Percentiles rank a stretch among this genome's conserved stretches.
These are phyloP conservation scores for Nylanderia fulva DNA, from an alignment of 1,140 invertebrate species.

Conservation along the genomic window DNA sequence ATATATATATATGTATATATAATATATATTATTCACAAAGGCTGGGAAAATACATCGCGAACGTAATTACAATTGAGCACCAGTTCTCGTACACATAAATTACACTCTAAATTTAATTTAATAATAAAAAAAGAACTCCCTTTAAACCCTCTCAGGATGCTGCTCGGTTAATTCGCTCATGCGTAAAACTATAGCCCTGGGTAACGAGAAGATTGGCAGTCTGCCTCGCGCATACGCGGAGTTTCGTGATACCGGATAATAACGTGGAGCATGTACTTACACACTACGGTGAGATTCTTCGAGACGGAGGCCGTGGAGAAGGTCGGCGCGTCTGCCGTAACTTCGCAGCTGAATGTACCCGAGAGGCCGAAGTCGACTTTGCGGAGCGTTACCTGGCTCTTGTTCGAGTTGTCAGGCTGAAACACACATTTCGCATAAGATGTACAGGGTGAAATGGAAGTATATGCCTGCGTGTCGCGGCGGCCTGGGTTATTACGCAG, in stretches of 20 bases:
- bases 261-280: constrained; percentile 87
- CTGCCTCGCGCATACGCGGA: constrained; percentile 15
- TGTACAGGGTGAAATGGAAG: constrained; percentile 41
- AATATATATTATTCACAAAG: too few relatives aligned
- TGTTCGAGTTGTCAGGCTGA: constrained; percentile 90
- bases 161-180: constrained; percentile 8
- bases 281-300: constrained; percentile 90
- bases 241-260: constrained; percentile 57
- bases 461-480: constrained; percentile 41
- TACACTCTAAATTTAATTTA: not conserved
- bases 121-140: constrained; percentile 16
- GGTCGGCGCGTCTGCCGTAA: constrained; percentile 92
- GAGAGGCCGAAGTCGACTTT: constrained; percentile 90
- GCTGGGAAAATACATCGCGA: not conserved
- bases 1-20: too few relatives aligned
- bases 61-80: not conserved
- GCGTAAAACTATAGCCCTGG: not conserved
- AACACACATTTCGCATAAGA: constrained; percentile 79
- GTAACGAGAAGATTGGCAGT: constrained; percentile 25
- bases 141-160: not conserved
- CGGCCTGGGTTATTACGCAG: constrained; percentile 41
- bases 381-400: constrained; percentile 90
- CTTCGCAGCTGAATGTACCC: constrained; percentile 95
- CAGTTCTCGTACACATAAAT: not conserved
- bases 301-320: constrained; percentile 90